A percentile compares a stretch with the other conserved stretches of the same genome.
phyloP scores from a whole-genome alignment of 2,797 vertebrate species.

The Cyprinella venusta region DNA sequence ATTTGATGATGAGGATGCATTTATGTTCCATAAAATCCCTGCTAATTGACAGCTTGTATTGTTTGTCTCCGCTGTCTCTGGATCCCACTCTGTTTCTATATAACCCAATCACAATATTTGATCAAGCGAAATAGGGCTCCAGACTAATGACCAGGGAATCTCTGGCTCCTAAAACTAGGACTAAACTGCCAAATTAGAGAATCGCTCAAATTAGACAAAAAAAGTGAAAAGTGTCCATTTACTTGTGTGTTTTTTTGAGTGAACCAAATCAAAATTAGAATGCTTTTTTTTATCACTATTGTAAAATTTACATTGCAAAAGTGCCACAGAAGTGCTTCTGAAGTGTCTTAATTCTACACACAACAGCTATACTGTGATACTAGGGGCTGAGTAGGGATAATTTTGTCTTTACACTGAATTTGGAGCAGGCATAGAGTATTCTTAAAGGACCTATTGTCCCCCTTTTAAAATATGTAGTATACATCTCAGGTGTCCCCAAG shows the following conservation, averaged over 20 bases:
- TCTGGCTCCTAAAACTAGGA: background rate
- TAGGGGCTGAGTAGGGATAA: background rate
- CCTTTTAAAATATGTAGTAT: no score
- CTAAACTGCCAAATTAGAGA: background rate
- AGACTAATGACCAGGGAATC: background rate
- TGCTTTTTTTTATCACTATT: background rate
- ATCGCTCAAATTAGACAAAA: background rate
- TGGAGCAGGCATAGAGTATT: background rate
- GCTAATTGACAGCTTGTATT: background rate
- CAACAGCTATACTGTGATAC: background rate
- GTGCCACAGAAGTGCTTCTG: background rate
- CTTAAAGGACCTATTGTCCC: background rate
- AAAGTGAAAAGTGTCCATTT: background rate
- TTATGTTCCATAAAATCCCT: conserved; percentile 23
- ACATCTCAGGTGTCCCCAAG: no score
- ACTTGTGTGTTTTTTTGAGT: background rate
- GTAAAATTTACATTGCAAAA: background rate
- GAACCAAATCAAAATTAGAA: background rate
- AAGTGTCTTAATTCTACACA: background rate
- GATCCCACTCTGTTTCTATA: background rate
- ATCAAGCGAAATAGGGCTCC: background rate
- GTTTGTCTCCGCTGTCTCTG: background rate
- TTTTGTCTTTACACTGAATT: background rate
- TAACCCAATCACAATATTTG: background rate
- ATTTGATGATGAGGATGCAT: background rate